A percentile compares a stretch with the other conserved stretches of the same genome.
phyloP scores from a whole-genome alignment of 2,113 vertebrate genomes.

The Eudyptes chrysolophus region DNA sequence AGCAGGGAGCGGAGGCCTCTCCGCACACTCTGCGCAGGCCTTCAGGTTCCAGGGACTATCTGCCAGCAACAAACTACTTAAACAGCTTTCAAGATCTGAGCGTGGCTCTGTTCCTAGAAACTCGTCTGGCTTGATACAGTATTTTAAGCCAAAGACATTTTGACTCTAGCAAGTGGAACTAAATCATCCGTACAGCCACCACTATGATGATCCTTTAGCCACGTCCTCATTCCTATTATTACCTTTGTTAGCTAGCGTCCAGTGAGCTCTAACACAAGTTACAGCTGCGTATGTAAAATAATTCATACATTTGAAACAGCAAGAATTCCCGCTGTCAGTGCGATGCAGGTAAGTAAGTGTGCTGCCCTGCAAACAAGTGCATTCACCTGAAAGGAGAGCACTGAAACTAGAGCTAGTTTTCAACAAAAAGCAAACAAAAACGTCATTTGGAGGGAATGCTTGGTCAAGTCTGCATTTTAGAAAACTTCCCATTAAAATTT shows the following conservation, averaged over 20 bases:
- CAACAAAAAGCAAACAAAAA: background rate
- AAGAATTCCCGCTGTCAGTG: background rate
- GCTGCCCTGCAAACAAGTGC: background rate
- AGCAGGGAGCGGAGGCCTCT: background rate
- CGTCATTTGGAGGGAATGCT: background rate
- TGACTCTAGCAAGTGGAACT: background rate
- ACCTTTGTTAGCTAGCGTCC: background rate
- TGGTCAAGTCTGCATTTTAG: background rate
- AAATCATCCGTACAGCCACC: constrained; percentile 1
- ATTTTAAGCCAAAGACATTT: background rate
- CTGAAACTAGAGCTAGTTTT: background rate
- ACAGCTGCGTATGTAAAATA: background rate
- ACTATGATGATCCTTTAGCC: background rate
- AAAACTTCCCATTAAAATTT: background rate
- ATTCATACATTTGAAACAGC: background rate
- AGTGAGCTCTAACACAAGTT: background rate
- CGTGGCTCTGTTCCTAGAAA: constrained; percentile 38
- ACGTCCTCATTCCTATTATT: background rate
- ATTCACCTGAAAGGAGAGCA: background rate
- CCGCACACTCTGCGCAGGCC: fast-evolving
- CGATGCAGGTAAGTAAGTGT: fast-evolving
- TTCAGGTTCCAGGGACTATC: background rate
- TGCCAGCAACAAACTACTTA: background rate
- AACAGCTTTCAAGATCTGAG: background rate
- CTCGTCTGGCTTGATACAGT: background rate